Conservation (phyloP, 2,113 vertebrate species). For the Eurystomus gularis region DNA sequence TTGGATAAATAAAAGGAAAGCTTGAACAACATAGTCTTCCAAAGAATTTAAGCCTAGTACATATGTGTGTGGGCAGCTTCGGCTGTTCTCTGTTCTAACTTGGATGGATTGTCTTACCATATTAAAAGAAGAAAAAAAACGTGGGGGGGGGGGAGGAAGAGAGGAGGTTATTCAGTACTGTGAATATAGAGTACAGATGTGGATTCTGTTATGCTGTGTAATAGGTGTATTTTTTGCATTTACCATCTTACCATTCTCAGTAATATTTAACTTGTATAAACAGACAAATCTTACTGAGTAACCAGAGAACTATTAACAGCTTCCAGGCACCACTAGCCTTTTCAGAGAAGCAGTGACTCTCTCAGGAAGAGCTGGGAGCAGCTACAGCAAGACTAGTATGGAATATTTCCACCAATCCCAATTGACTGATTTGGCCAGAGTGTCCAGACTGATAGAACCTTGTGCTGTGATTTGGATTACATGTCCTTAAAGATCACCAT, state of each 20-base stretch:
- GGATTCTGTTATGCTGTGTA: not conserved
- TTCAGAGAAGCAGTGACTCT: not conserved
- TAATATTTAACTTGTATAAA: not conserved
- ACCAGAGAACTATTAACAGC: not conserved
- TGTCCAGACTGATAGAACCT: not conserved
- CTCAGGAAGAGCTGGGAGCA: not conserved
- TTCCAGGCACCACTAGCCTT: not conserved
- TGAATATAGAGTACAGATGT: conserved; percentile 15
- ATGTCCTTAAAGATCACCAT: not conserved
- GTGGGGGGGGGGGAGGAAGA: not conserved
- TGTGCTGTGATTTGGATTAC: not conserved
- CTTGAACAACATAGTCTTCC: conserved; percentile 2
- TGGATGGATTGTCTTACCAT: conserved; percentile 43
- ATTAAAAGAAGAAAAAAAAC: not conserved
- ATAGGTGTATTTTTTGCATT: not conserved
- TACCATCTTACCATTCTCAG: not conserved
- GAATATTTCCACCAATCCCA: not conserved
- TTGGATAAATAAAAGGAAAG: conserved; percentile 26
- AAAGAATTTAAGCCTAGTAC: conserved; percentile 29
- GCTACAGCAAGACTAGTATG: not conserved
- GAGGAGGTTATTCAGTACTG: not conserved
- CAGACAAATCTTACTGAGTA: not conserved
- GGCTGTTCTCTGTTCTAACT: conserved; percentile 47
- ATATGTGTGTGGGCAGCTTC: conserved; percentile 61
- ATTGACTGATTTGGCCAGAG: not conserved